Evolutionary conservation across 2,888 invertebrate genomes (phyloP), one percentile per base, ranked within the genome.

Genomic region (Synergus umbraculus): DNA sequence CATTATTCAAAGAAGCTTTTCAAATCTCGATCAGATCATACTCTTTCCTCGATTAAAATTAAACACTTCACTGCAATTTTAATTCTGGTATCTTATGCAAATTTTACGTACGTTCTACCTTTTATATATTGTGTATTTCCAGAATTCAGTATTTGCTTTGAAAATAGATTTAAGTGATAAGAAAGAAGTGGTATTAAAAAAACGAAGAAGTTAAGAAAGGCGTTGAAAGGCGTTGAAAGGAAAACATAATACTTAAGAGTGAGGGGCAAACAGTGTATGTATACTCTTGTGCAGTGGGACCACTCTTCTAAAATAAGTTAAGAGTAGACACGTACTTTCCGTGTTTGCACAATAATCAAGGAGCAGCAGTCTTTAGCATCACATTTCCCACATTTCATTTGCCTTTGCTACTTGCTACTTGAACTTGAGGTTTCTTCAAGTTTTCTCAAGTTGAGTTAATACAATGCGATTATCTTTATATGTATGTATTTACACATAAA

Each of bases 211-310:
- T 60, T 60, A 22, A 60, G 60, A 22, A 37, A 65, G 65, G 65
- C 65, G 65, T 65, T 65, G 65, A 46, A 73, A 73, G 73, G 73
- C 73, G 73, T 73, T 73, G 73, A 73, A 73, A 73, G 29, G 41
- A 54, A 73, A 73, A 54, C 54, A 73, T 46, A 29, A 49, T 73
- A 54, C 73, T 73, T 73, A 37, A 54, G 54, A 73, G 73, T 73
- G 12, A 37, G 49, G 73, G 37, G 37, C 73, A 54, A 54, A 73
- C 54, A 73, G 54, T 54, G 69, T 69, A 49, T 46, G 69, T 69
- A 49, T 46, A 73, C 29, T 73, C n/a, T 49, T 73, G 54, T 73
- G 37, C 29, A 29, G 29, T n/a, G 54, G 37, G 4, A 73, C 54
- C 37, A 54, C 37, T 54, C 37, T 49, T 37, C 37, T 54, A 29